Base-by-base conservation (phyloP, 2,888 invertebrate species). In the Erebia palarica region DNA sequence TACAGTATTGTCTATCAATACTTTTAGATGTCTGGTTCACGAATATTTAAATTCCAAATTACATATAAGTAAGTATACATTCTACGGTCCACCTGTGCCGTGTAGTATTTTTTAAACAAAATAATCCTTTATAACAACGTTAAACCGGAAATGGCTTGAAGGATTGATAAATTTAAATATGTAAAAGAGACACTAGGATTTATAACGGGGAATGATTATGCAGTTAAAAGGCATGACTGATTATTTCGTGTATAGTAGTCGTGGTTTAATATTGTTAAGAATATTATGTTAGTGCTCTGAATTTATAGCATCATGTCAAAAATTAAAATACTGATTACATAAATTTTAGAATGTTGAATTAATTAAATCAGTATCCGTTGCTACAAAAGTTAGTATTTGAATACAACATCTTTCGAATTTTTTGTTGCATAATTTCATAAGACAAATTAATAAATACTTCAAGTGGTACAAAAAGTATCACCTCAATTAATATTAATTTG, bases 1-100 rank as follows among this genome's bases (percentile, higher is more conserved):
- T 81, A 80, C 75, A 75, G 77, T 78, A 84, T 83, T 84, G 84
- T 81, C 82, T 83, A 85, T 84, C 84, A 84, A 84, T 57, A 57
- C 21, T 82, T 73, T 27, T 27, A 74, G 75, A 73, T 66, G 75
- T 71, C 77, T 70, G 51, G 75, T 76, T 73, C 73, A 67, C 73
- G 76, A 78, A 81, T 82, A 78, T 78, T n/a, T n/a, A n/a, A 79
- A 80, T 83, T 80, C 68, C 76, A 70, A 73, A 78, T 27, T 27
- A 27, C 27, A 27, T 27, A 27, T 27, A 3, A 27, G 27, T 27
- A 27, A 4, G 27, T 63, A 68, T 72, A 57, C 66, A 70, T 66
- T 18, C 44, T 47, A 42, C n/a, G n/a, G n/a, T n/a, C n/a, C n/a
- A n/a, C 44, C 18, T 51, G 51, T 64, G 69, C 64, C 57, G 44